A percentile compares a stretch with the other conserved stretches of the same genome.
Conservation (phyloP, 2,797 vertebrate species). For the Galagoides demidoff region DNA sequence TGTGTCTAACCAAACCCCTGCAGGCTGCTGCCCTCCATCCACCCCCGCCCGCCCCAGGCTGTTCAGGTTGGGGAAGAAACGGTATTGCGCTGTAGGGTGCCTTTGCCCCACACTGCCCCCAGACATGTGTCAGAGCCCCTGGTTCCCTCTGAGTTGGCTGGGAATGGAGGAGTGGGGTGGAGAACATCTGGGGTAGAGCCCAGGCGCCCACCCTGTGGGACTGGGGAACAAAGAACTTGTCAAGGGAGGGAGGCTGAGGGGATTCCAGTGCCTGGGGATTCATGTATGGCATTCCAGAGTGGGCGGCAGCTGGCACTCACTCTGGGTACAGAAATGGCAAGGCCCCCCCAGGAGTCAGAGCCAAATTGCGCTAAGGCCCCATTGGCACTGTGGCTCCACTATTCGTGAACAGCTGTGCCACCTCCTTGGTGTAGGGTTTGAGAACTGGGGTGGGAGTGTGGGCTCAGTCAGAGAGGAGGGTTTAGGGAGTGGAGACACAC, state of each 20-base stretch:
- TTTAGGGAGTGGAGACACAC: neutral
- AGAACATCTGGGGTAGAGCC: neutral
- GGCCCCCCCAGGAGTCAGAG: neutral
- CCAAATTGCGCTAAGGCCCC: neutral
- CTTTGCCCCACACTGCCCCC: neutral
- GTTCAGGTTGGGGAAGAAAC: neutral
- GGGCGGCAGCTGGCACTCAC: slow-evolving; percentile 28
- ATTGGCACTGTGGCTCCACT: neutral
- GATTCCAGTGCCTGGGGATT: slow-evolving; percentile 31
- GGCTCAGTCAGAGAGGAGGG: slow-evolving; percentile 2
- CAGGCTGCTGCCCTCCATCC: neutral
- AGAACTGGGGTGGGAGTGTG: neutral
- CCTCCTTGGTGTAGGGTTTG: neutral
- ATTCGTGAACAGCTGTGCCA: slow-evolving; percentile 10
- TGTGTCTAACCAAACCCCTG: neutral
- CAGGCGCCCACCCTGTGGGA: neutral
- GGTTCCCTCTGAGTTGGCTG: neutral
- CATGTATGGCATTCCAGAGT: slow-evolving; percentile 29
- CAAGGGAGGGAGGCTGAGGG: neutral
- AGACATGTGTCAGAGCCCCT: neutral
- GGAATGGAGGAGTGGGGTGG: neutral
- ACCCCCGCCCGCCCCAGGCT: neutral
- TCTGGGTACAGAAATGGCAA: slow-evolving; percentile 8
- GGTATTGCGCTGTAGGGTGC: neutral
- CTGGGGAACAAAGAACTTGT: neutral